phyloP scores from a whole-genome alignment of 2,797 vertebrate genomes.

The Pachyuromys duprasi region DNA sequence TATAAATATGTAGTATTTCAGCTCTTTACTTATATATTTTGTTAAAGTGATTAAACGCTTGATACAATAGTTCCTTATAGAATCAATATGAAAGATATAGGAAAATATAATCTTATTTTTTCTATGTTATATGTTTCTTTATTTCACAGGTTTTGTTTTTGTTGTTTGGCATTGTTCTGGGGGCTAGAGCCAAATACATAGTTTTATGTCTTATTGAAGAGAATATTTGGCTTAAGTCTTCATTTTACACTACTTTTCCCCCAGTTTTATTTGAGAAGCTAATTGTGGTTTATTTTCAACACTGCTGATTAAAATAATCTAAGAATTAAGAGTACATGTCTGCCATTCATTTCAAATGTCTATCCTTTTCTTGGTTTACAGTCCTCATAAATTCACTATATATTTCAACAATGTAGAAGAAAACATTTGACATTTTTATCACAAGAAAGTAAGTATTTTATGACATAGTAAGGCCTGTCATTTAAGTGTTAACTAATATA shows the following conservation, averaged over 20 bases:
- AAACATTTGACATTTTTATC: background rate
- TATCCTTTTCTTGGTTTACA: background rate
- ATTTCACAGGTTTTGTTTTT: background rate
- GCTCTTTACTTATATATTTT: background rate
- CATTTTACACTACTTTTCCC: background rate
- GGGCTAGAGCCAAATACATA: background rate
- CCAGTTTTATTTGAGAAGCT: background rate
- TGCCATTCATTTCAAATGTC: background rate
- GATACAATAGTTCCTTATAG: background rate
- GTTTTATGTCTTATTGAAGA: background rate
- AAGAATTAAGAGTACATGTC: background rate
- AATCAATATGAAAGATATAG: background rate
- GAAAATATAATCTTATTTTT: background rate
- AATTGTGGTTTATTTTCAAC: slow-evolving; percentile 6
- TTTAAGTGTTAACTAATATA: background rate
- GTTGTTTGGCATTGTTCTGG: background rate
- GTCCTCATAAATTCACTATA: background rate
- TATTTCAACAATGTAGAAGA: background rate
- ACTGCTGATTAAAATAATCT: background rate
- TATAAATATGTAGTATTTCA: background rate
- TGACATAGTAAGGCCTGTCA: background rate
- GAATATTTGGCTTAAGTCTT: background rate
- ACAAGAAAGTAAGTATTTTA: background rate
- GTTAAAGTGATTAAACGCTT: background rate
- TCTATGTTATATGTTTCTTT: background rate